These are phyloP conservation scores for Columba janthina DNA, from an alignment of 2,113 vertebrate genomes.

Conservation along the genomic window DNA sequence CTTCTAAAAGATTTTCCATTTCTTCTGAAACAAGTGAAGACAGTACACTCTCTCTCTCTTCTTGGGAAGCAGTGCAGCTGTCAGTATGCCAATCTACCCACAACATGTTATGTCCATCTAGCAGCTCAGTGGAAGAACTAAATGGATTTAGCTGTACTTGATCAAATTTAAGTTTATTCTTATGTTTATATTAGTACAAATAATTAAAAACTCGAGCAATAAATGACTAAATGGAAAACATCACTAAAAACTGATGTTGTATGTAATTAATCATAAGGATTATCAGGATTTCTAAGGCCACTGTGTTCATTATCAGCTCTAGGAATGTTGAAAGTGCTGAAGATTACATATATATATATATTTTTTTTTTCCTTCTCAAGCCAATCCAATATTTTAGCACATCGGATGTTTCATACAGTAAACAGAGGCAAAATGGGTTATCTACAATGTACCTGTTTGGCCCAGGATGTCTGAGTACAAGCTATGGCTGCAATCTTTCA, in stretches of 20 bases:
- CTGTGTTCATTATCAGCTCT: neutral
- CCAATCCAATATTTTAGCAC: neutral
- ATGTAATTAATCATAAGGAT: neutral
- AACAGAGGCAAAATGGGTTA: neutral
- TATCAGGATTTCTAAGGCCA: neutral
- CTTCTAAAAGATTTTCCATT: slow-evolving; percentile 38
- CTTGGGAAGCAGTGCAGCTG: neutral
- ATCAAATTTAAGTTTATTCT: slow-evolving; percentile 6
- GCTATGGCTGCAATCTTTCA: neutral
- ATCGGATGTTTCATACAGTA: neutral
- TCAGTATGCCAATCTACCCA: slow-evolving; percentile 12
- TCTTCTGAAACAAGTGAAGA: slow-evolving; percentile 37
- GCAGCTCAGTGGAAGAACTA: neutral
- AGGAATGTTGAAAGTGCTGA: neutral
- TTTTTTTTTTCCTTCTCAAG: neutral
- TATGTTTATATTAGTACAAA: neutral
- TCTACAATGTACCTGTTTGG: neutral
- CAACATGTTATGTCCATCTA: neutral
- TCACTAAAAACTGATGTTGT: neutral
- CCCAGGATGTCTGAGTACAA: neutral
- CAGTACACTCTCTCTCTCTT: neutral
- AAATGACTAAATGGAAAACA: slow-evolving; percentile 8
- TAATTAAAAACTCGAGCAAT: neutral
- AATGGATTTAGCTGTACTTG: slow-evolving; percentile 21
- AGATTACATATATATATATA: neutral